Percentiles rank a stretch among this genome's conserved stretches.
Evolutionary conservation across 2,113 vertebrate genomes (phyloP).

Genomic region (Colaptes auratus): DNA sequence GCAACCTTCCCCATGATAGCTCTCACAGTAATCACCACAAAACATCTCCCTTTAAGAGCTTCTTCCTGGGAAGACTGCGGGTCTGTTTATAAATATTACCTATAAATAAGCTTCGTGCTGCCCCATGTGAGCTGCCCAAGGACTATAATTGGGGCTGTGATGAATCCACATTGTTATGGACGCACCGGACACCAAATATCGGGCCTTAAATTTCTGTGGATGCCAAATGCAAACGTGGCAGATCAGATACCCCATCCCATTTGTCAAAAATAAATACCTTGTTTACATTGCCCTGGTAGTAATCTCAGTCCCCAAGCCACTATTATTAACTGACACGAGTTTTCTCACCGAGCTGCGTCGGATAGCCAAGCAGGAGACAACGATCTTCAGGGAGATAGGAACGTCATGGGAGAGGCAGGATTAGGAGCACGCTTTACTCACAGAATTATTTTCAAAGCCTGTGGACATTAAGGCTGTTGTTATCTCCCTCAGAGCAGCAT

Average conservation of each 20-base stretch:
- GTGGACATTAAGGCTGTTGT: neutral
- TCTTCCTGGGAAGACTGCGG: neutral
- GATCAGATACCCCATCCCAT: conserved; percentile 18
- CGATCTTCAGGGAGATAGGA: conserved; percentile 13
- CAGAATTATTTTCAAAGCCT: conserved; percentile 47
- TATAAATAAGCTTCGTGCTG: conserved; percentile 32
- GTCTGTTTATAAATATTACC: conserved; percentile 53
- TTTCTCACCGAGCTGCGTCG: neutral
- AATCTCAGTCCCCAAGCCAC: conserved; percentile 10
- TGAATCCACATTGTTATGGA: conserved; percentile 44
- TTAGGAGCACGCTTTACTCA: neutral
- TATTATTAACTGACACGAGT: conserved; percentile 47
- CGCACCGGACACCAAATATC: neutral
- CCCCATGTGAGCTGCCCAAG: neutral
- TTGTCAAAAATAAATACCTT: conserved; percentile 50
- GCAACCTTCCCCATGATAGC: neutral
- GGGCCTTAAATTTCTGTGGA: conserved; percentile 28
- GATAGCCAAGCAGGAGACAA: conserved; percentile 46
- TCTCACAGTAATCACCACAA: neutral
- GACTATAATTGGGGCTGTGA: conserved; percentile 52
- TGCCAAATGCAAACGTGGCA: neutral
- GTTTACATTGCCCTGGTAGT: neutral
- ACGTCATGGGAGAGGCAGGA: conserved; percentile 4
- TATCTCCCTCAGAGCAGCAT: neutral
- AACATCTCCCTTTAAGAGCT: neutral